These are phyloP conservation scores for Buteo buteo DNA, from an alignment of 2,113 vertebrate species.

Conservation along the genomic window DNA sequence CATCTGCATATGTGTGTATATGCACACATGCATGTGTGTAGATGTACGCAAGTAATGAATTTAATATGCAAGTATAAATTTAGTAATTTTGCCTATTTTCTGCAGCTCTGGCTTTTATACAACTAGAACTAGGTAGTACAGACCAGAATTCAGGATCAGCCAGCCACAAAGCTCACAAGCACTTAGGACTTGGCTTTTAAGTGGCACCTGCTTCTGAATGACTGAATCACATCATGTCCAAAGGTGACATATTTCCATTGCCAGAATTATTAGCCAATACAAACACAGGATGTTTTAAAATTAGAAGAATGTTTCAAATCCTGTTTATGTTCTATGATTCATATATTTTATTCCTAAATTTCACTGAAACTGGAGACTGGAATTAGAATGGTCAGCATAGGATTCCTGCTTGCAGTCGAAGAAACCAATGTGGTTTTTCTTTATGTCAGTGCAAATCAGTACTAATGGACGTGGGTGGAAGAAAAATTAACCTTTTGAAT, in stretches of 20 bases:
- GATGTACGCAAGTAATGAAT: not conserved
- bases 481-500: not conserved
- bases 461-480: not conserved
- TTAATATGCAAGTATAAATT: not conserved
- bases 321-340: not conserved
- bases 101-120: not conserved
- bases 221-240: not conserved
- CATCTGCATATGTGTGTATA: not conserved
- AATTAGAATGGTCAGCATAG: not conserved
- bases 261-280: not conserved
- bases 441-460: not conserved
- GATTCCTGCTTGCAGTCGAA: not conserved
- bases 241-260: not conserved
- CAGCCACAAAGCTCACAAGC: not conserved
- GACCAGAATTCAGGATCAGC: not conserved
- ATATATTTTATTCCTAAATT: not conserved
- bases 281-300: not conserved
- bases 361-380: not conserved
- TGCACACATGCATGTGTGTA: not conserved
- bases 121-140: not conserved
- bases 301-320: not conserved
- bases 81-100: not conserved
- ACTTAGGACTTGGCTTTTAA: not conserved
- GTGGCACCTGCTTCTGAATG: not conserved
- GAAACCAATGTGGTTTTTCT: not conserved